A percentile compares a stretch with the other conserved stretches of the same genome.
These are phyloP conservation scores for Parazoanthus darwini DNA, from an alignment of 92 coral and sea anemone species.

Conservation along the genomic window DNA sequence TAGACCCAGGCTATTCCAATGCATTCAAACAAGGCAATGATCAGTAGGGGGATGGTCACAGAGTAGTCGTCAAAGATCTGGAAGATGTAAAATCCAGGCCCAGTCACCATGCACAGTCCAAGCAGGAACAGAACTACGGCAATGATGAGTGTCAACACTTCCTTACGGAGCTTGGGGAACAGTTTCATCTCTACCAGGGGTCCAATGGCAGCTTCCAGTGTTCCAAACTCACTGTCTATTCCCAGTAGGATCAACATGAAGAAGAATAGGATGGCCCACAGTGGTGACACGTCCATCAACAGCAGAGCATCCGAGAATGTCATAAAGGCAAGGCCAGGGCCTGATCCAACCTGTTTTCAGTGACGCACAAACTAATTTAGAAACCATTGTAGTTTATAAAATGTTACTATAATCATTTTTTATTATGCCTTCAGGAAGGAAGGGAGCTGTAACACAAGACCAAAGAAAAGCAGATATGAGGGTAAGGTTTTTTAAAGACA, in stretches of 20 bases:
- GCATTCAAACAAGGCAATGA: conserved; percentile 96
- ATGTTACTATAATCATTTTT: too few species aligned
- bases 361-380: neutral
- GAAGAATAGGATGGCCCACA: conserved; percentile 98
- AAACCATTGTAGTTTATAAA: too few species aligned
- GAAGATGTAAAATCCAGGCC: conserved; percentile 90
- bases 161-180: conserved; percentile 90
- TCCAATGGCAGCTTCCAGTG: conserved; percentile 98
- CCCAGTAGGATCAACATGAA: conserved; percentile 94
- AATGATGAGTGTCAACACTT: conserved; percentile 75
- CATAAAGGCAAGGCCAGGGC: conserved; percentile 99
- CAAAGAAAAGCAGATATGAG: too few species aligned
- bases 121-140: conserved; percentile 78
- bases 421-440: too few species aligned
- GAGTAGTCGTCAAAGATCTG: conserved; percentile 98
- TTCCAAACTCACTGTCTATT: conserved; percentile 99
- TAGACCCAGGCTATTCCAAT: conserved; percentile 99
- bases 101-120: conserved; percentile 90
- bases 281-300: conserved; percentile 93
- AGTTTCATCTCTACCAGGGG: conserved; percentile 92
- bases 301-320: conserved; percentile 97
- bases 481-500: too few species aligned
- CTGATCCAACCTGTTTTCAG: conserved; percentile 88
- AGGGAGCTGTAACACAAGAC: too few species aligned
- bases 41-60: conserved; percentile 92